Percentiles rank a stretch among this genome's conserved stretches.
phyloP scores from a whole-genome alignment of 2,888 invertebrate species.

The Himalopsyche japonica region DNA sequence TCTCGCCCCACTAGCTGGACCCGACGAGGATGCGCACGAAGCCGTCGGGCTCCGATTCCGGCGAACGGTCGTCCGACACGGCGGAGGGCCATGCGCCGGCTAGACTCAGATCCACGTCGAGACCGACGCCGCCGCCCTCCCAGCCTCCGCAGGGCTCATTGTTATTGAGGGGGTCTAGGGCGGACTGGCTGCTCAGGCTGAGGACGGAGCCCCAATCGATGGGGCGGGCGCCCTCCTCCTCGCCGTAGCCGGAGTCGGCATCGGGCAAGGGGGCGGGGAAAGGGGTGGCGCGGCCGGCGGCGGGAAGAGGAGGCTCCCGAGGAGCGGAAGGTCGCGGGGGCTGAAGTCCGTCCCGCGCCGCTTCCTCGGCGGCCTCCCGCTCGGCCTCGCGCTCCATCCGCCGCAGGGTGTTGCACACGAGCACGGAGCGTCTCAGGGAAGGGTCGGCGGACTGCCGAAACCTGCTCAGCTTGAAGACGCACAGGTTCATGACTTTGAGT shows the following conservation, averaged over 20 bases:
- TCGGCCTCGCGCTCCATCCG: conserved; percentile 90
- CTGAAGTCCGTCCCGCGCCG: conserved; percentile 53
- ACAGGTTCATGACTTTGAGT: conserved; percentile 86
- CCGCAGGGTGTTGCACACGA: conserved; percentile 90
- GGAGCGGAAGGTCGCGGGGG: conserved; percentile 52
- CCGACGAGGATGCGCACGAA: conserved; percentile 67
- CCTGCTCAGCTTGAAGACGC: conserved; percentile 88
- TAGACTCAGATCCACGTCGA: conserved; percentile 29
- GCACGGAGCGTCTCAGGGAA: conserved; percentile 84
- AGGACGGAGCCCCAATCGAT: conserved; percentile 93
- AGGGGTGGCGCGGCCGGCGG: conserved; percentile 27
- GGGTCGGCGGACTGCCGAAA: conserved; percentile 89
- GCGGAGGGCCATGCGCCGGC: conserved; percentile 40
- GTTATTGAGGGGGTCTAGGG: conserved; percentile 76
- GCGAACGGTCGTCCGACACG: conserved; percentile 43
- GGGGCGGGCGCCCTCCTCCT: conserved; percentile 68
- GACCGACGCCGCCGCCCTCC: conserved; percentile 18
- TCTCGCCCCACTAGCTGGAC: conserved; percentile 62
- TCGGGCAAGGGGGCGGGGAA: conserved; percentile 27
- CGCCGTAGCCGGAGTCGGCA: conserved; percentile 64
- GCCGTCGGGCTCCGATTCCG: conserved; percentile 44
- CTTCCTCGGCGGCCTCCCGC: conserved; percentile 63
- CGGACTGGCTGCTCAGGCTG: conserved; percentile 83
- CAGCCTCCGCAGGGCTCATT: conserved; percentile 53
- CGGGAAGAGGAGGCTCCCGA: conserved; percentile 42